Conservation (phyloP, 1,140 invertebrate species). For the Camponotus vicinus region DNA sequence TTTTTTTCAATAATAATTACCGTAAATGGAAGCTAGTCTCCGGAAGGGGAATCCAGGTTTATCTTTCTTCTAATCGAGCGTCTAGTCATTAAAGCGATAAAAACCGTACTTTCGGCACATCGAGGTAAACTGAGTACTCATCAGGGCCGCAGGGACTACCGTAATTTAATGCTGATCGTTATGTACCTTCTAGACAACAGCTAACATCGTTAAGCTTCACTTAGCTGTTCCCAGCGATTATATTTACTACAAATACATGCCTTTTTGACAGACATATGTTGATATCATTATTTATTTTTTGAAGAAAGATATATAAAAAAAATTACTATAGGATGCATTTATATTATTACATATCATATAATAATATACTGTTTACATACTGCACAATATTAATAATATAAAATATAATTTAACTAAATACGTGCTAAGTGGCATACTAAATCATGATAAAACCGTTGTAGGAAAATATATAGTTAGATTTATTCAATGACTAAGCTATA, state of each 20-base stretch:
- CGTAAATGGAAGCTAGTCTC: neutral
- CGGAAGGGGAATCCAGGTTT: neutral
- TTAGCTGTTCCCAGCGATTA: constrained; percentile 70
- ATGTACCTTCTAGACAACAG: constrained; percentile 79
- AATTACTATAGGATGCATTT: neutral
- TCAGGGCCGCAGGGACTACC: constrained; percentile 68
- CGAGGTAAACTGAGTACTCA: constrained; percentile 74
- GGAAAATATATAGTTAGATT: neutral
- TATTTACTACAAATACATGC: constrained; percentile 59
- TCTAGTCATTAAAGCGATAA: constrained; percentile 75
- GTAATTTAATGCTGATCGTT: constrained; percentile 80
- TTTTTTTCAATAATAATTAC: constrained; percentile 18
- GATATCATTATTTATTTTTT: neutral
- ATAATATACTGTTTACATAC: neutral
- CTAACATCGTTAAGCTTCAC: constrained; percentile 79
- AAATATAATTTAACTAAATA: neutral
- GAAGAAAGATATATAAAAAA: neutral
- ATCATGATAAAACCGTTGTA: neutral
- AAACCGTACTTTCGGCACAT: constrained; percentile 74
- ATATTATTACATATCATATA: neutral
- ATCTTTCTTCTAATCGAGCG: constrained; percentile 56
- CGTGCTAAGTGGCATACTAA: neutral
- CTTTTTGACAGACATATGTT: constrained; percentile 20
- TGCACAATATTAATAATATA: neutral
- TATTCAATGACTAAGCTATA: neutral